Percentiles rank a stretch among this genome's conserved stretches.
These are phyloP conservation scores for Drosophila punjabiensis DNA, from an alignment of 1,140 invertebrate species.

Conservation along the genomic window DNA sequence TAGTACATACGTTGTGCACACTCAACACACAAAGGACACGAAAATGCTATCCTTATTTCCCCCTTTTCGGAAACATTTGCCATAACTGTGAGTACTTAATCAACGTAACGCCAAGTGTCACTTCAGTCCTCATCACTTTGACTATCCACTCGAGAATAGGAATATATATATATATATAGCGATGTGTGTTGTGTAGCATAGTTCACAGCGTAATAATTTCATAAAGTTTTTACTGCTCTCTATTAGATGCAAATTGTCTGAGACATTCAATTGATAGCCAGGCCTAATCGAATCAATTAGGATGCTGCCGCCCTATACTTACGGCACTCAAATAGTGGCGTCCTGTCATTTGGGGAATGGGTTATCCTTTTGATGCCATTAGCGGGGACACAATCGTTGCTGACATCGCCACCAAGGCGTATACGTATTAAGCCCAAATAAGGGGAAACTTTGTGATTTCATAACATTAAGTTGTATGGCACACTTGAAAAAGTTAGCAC, in stretches of 20 bases:
- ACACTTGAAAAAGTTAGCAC: neutral
- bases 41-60: constrained; percentile 1
- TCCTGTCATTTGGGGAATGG: constrained; percentile 6
- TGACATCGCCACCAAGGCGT: neutral
- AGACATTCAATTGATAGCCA: constrained; percentile 37
- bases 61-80: constrained; percentile 4
- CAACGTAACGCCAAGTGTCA: constrained; percentile 41
- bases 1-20: constrained; percentile 9
- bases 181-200: neutral
- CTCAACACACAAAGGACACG: constrained; percentile 25
- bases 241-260: constrained; percentile 33
- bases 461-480: neutral
- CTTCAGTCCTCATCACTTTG: constrained; percentile 32
- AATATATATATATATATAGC: neutral
- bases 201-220: constrained; percentile 19
- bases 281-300: constrained; percentile 47
- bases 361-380: constrained; percentile 32
- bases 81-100: constrained; percentile 42
- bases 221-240: constrained; percentile 28
- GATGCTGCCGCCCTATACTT: neutral
- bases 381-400: constrained; percentile 25
- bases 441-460: constrained; percentile 28
- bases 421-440: constrained; percentile 8
- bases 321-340: neutral
- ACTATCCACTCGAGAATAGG: constrained; percentile 16